phyloP scores from a whole-genome alignment of 2,113 vertebrate genomes.

The Setophaga coronata region DNA sequence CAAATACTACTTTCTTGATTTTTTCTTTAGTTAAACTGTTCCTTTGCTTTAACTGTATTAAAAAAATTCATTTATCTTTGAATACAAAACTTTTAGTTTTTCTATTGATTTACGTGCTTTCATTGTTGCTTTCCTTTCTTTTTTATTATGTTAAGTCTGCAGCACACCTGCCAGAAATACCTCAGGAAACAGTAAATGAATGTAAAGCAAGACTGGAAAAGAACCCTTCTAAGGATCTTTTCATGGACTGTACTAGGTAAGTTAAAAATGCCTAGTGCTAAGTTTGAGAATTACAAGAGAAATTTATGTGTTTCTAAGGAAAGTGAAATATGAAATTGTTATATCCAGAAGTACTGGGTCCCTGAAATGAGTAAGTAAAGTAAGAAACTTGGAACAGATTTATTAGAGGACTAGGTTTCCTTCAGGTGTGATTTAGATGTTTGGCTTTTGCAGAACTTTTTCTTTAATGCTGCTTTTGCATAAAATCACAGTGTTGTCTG shows the following conservation, averaged over 20 bases:
- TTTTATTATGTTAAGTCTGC: constrained; percentile 58
- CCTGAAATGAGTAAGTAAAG: background rate
- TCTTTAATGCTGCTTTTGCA: background rate
- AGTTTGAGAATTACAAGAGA: background rate
- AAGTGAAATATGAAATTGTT: background rate
- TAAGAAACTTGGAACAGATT: background rate
- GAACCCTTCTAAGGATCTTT: constrained; percentile 84
- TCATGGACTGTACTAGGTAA: constrained; percentile 86
- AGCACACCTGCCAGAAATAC: constrained; percentile 82
- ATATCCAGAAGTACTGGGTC: background rate
- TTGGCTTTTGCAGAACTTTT: background rate
- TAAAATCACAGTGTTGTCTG: background rate
- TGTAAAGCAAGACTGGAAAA: constrained; percentile 82
- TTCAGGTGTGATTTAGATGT: background rate
- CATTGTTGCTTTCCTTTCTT: background rate
- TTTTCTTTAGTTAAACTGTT: background rate
- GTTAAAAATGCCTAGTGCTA: background rate
- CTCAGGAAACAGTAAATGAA: constrained; percentile 74
- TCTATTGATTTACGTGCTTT: background rate
- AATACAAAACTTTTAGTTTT: background rate
- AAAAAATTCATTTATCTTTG: background rate
- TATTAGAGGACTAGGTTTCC: background rate
- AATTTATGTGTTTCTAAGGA: background rate
- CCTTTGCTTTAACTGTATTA: background rate
- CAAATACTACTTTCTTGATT: background rate